Percentiles rank a stretch among this genome's conserved stretches.
Conservation (phyloP, 2,888 invertebrate species). For the Iphiclides podalirius region DNA sequence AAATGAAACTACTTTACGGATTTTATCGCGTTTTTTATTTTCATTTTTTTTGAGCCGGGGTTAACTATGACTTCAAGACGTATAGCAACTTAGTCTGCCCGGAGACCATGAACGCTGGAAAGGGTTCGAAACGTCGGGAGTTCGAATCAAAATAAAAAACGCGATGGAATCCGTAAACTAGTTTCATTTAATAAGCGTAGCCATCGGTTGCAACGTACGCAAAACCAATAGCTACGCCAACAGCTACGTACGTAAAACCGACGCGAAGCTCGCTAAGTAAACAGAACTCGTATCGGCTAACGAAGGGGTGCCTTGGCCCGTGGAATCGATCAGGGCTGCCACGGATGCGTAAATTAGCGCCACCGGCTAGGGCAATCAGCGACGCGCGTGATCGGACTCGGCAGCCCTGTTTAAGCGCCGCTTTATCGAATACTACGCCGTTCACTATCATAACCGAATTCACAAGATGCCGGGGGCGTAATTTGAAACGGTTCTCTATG, state of each 20-base stretch:
- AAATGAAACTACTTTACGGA: no score
- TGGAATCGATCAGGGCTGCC: constrained; percentile 17
- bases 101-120: no score
- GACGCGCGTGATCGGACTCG: constrained; percentile 19
- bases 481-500: not conserved
- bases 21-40: no score
- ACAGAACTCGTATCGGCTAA: constrained; percentile 15
- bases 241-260: not conserved
- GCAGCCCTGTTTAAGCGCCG: constrained; percentile 3
- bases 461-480: not conserved
- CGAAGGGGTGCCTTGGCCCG: constrained; percentile 18
- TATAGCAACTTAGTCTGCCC: no score
- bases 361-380: constrained; percentile 16
- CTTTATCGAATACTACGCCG: constrained; percentile 9
- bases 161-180: no score
- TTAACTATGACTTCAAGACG: no score
- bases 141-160: no score
- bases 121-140: no score
- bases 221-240: not conserved
- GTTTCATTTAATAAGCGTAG: no score
- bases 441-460: constrained; percentile 1
- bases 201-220: no score
- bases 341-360: constrained; percentile 11
- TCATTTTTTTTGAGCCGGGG: no score
- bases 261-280: not conserved